phyloP scores from a whole-genome alignment of 2,888 invertebrate genomes.

The Gastracanthus pulcherrimus region DNA sequence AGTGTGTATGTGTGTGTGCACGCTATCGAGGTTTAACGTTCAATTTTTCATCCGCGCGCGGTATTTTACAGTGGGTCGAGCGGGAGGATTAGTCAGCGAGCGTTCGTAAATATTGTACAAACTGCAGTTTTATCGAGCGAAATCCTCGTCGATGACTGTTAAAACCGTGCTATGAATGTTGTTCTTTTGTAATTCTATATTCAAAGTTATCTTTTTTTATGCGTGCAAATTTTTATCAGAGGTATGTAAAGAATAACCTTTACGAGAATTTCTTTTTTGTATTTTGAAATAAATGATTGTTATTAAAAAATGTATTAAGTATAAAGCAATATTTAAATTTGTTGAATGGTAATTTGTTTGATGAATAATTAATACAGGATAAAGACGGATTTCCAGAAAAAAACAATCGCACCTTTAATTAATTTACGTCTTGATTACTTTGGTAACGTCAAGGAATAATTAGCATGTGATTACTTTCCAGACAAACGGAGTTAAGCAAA shows the following conservation, averaged over 20 bases:
- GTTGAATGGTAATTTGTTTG: no score
- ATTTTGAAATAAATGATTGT: no score
- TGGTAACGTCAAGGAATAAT: background rate
- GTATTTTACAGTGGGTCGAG: conserved; percentile 21
- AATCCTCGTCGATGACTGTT: conserved; percentile 40
- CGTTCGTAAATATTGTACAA: conserved; percentile 49
- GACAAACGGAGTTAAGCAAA: background rate
- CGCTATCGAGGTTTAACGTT: conserved; percentile 55
- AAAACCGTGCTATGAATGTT: conserved; percentile 41
- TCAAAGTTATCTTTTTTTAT: background rate
- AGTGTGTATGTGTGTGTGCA: conserved; percentile 13
- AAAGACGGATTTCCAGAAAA: background rate
- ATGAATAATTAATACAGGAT: background rate
- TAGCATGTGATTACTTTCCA: background rate
- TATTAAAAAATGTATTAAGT: no score
- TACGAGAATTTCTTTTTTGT: no score
- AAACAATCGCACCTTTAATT: background rate
- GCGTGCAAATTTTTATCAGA: background rate
- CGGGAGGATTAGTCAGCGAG: conserved; percentile 27
- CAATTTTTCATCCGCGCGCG: conserved; percentile 61
- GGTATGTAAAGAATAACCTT: no score
- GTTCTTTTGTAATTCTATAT: conserved; percentile 16
- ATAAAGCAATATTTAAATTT: no score
- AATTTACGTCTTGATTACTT: background rate
- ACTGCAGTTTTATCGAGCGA: conserved; percentile 14